Percentiles rank a stretch among this genome's conserved stretches.
These are phyloP conservation scores for Plumapathes pennacea DNA, from an alignment of 92 coral and sea anemone genomes.

Conservation along the genomic window DNA sequence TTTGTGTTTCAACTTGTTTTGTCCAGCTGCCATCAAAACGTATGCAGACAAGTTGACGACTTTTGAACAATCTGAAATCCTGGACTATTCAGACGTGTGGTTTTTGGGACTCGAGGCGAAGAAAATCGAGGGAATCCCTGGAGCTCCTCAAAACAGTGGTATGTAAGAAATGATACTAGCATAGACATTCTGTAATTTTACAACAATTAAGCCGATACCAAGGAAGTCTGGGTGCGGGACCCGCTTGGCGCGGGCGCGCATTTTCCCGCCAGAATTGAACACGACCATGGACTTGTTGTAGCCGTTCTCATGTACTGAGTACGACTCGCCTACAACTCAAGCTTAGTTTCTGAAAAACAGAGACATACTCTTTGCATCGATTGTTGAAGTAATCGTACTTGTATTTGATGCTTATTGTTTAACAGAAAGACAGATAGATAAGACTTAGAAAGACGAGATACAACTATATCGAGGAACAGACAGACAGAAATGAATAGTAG, in stretches of 20 bases:
- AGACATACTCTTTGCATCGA: neutral
- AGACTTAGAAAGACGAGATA: too few relatives aligned
- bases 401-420: too few relatives aligned
- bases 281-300: neutral
- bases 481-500: too few relatives aligned
- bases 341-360: neutral
- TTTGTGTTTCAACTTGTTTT: neutral
- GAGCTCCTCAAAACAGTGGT: slow-evolving; percentile 89
- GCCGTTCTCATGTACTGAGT: neutral
- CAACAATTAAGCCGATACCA: too few relatives aligned
- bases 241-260: too few relatives aligned
- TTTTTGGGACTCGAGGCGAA: slow-evolving; percentile 93
- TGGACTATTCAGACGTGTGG: slow-evolving; percentile 92
- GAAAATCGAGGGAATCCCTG: slow-evolving; percentile 88
- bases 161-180: too few relatives aligned
- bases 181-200: too few relatives aligned
- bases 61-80: slow-evolving; percentile 94
- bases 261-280: too few relatives aligned
- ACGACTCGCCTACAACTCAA: neutral
- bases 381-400: slow-evolving; percentile 1
- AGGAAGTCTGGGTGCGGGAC: too few relatives aligned
- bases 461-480: too few relatives aligned
- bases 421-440: too few relatives aligned
- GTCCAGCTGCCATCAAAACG: slow-evolving; percentile 79
- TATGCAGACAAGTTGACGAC: slow-evolving; percentile 87